Evolutionary conservation across 1,140 invertebrate species (phyloP), one percentile per base, ranked within the genome.

Genomic region (Diuraphis noxia): DNA sequence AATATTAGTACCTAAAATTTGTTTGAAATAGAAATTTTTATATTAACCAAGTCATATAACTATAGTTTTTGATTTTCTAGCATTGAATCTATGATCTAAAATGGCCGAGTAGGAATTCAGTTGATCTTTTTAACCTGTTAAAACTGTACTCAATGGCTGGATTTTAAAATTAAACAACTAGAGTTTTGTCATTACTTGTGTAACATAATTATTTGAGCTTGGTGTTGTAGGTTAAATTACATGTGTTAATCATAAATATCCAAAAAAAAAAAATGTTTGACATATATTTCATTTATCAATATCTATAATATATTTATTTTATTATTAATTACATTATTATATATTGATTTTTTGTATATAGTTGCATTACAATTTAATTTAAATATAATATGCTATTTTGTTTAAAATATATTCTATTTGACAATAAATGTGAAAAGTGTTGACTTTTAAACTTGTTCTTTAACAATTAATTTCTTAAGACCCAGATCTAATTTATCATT

Each of bases 261-360:
- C 10, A 82, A 82, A 41, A 41, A 41, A 41, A 41, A 41, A 82
- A 30, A 23, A 85, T 36, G 38, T 23, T 86, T 25, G 30, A 49
- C 8, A 34, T 34, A 23, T 38, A 52, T 86, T 9, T 86, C 34
- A 25, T 86, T 86, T 49, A 72, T 86, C 23, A 36, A 21, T 52
- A 36, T 17, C 8, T 52, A 17, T 86, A 38, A 86, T 86, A 52
- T 86, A 86, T 86, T 86, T 86, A 49, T 86, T 34, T 49, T 86
- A 86, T 49, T n/a, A 19, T 86, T 46, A 49, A 38, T 86, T 86
- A 86, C 36, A 49, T 86, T 49, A 86, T 82, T 86, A 72, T 5
- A 72, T 34, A 84, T 82, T 82, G 9, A 25, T 72, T 82, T 43
- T 46, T 43, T 38, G 43, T 84, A 8, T 86, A 49, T 19, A 34